Evolutionary conservation across 2,797 vertebrate species (phyloP).

Genomic region (Chanos chanos): DNA sequence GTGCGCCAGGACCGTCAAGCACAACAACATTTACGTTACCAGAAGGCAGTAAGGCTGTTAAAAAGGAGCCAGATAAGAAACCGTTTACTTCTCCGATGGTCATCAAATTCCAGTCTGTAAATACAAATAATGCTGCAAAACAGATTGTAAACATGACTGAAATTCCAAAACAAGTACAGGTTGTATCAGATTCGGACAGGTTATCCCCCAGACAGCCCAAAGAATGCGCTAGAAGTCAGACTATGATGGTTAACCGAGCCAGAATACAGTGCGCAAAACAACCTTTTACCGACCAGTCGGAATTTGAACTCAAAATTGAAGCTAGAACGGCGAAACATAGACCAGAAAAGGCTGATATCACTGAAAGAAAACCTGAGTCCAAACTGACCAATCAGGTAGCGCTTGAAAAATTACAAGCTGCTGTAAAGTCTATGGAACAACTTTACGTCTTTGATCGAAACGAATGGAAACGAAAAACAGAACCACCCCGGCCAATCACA

Average conservation of each 20-base stretch:
- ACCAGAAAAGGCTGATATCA: slow-evolving; percentile 63
- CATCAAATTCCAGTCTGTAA: slow-evolving; percentile 89
- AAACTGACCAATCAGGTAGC: slow-evolving; percentile 78
- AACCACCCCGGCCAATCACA: slow-evolving; percentile 74
- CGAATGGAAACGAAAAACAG: slow-evolving; percentile 91
- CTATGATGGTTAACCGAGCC: slow-evolving; percentile 65
- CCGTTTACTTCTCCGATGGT: slow-evolving; percentile 79
- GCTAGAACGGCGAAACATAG: slow-evolving; percentile 73
- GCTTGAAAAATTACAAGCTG: slow-evolving; percentile 90
- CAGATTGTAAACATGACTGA: slow-evolving; percentile 21
- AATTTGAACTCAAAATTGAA: slow-evolving; percentile 68
- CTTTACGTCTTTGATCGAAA: slow-evolving; percentile 89
- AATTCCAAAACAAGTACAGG: slow-evolving; percentile 41
- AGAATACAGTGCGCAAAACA: slow-evolving; percentile 71
- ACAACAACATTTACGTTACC: slow-evolving; percentile 36
- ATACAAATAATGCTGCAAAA: slow-evolving; percentile 63
- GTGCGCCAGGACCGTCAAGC: slow-evolving; percentile 22
- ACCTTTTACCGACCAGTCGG: slow-evolving; percentile 67
- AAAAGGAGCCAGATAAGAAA: slow-evolving; percentile 58
- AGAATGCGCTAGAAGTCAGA: slow-evolving; percentile 74
- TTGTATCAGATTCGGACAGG: slow-evolving; percentile 2
- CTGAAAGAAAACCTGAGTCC: slow-evolving; percentile 67
- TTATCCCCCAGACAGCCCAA: slow-evolving; percentile 57
- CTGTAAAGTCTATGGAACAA: slow-evolving; percentile 95
- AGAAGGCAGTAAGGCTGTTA: slow-evolving; percentile 68